phyloP scores from a whole-genome alignment of 2,113 vertebrate species.

The Alligator sinensis region DNA sequence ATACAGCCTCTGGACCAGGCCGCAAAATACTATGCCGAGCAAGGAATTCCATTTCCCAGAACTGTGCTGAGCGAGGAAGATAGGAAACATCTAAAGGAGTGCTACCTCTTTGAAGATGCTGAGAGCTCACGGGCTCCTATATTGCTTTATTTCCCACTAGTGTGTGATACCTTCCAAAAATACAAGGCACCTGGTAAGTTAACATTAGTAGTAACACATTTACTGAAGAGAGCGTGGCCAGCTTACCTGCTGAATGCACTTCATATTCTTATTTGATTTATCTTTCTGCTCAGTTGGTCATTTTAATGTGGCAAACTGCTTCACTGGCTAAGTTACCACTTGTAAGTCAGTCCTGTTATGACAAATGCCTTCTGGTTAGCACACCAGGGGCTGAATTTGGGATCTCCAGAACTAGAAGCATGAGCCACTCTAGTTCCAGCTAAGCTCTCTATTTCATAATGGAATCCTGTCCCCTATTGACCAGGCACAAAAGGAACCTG shows the following conservation, averaged over 20 bases:
- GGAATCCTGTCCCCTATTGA: not conserved
- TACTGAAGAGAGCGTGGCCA: not conserved
- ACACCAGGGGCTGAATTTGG: not conserved
- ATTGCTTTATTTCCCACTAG: slow-evolving; percentile 80
- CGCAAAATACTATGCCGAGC: slow-evolving; percentile 77
- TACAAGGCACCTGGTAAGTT: slow-evolving; percentile 82
- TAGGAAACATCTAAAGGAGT: slow-evolving; percentile 76
- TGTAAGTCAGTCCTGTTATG: not conserved
- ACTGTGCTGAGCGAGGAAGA: slow-evolving; percentile 64
- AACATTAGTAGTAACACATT: not conserved
- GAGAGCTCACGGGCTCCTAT: slow-evolving; percentile 66
- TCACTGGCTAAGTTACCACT: not conserved
- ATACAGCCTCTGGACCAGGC: slow-evolving; percentile 78
- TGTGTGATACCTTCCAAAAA: slow-evolving; percentile 80
- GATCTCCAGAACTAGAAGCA: not conserved
- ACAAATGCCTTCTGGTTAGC: not conserved
- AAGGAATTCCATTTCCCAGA: slow-evolving; percentile 78
- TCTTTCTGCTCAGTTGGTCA: no score
- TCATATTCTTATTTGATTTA: not conserved
- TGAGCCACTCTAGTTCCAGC: not conserved
- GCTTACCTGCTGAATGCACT: not conserved
- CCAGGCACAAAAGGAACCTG: not conserved
- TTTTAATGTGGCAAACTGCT: not conserved
- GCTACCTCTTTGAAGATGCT: slow-evolving; percentile 77
- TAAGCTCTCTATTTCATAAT: not conserved